Conservation (phyloP, 2,888 invertebrate species). For the Parnassius smintheus region DNA sequence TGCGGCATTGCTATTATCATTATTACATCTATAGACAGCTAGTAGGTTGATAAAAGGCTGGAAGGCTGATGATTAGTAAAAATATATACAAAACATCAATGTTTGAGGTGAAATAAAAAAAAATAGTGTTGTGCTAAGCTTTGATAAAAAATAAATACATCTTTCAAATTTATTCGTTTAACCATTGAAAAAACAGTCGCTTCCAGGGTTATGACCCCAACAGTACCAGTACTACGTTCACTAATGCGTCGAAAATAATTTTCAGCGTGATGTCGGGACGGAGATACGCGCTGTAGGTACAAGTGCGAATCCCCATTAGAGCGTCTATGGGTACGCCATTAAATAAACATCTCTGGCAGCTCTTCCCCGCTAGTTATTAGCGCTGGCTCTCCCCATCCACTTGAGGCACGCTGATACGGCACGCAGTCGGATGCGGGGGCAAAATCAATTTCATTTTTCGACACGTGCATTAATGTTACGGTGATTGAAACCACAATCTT, state of each 20-base stretch:
- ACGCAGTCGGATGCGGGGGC: slow-evolving; percentile 70
- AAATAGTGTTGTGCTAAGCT: too few species aligned
- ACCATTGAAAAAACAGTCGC: slow-evolving; percentile 11
- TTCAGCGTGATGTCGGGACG: slow-evolving; percentile 36
- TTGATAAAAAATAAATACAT: too few species aligned
- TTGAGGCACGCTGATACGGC: slow-evolving; percentile 74
- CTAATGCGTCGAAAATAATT: slow-evolving; percentile 41
- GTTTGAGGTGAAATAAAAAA: too few species aligned
- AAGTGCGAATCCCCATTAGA: slow-evolving; percentile 67
- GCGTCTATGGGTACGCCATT: slow-evolving; percentile 75
- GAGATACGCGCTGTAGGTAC: slow-evolving; percentile 33
- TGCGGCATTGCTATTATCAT: too few species aligned
- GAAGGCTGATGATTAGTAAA: too few species aligned
- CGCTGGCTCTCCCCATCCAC: slow-evolving; percentile 70
- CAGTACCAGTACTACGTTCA: slow-evolving; percentile 27
- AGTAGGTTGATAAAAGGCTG: too few species aligned
- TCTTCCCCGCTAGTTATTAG: slow-evolving; percentile 75
- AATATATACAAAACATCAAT: too few species aligned
- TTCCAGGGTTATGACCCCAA: slow-evolving; percentile 14
- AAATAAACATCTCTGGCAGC: slow-evolving; percentile 78
- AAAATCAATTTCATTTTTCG: slow-evolving; percentile 80
- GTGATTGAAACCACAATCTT: slow-evolving; percentile 57
- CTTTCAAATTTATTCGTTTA: slow-evolving; percentile 8
- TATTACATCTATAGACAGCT: too few species aligned
- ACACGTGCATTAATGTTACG: slow-evolving; percentile 74